These are phyloP conservation scores for Scrobipalpa atriplicella DNA, from an alignment of 2,888 invertebrate species.

Conservation along the genomic window DNA sequence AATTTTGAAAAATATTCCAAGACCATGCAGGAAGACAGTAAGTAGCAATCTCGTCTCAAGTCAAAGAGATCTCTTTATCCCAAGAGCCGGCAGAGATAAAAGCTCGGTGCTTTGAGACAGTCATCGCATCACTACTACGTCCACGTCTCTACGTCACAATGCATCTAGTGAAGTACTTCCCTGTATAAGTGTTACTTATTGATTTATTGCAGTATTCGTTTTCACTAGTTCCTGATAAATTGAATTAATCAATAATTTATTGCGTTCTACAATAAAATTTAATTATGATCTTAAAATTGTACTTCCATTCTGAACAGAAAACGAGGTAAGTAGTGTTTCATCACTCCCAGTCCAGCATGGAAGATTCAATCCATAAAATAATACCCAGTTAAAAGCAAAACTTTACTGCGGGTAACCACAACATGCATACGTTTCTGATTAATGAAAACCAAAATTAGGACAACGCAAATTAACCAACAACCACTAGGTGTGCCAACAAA, in stretches of 20 bases:
- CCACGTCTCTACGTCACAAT: slow-evolving; percentile 3
- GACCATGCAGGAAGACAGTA: slow-evolving; percentile 36
- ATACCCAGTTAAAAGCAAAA: slow-evolving; percentile 1
- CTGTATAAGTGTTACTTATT: not conserved
- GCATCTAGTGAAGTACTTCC: not conserved
- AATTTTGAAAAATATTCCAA: slow-evolving; percentile 31
- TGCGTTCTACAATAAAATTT: too few species aligned
- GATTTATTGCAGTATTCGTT: too few species aligned
- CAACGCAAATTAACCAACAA: slow-evolving; percentile 11
- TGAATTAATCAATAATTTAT: too few species aligned
- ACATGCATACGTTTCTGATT: slow-evolving; percentile 4
- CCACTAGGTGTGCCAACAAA: not conserved
- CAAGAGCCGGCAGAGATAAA: not conserved
- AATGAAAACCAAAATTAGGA: slow-evolving; percentile 6
- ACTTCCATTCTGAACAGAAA: too few species aligned
- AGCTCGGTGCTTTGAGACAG: slow-evolving; percentile 6
- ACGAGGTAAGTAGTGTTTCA: too few species aligned
- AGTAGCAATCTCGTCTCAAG: slow-evolving; percentile 4
- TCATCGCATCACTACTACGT: slow-evolving; percentile 2
- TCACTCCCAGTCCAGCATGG: not conserved
- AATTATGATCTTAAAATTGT: too few species aligned
- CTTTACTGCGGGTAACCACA: not conserved
- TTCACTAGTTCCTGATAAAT: too few species aligned
- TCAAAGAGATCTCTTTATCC: not conserved
- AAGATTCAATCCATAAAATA: not conserved